Evolutionary conservation across 2,113 vertebrate species (phyloP).

Genomic region (Elephantulus edwardii): DNA sequence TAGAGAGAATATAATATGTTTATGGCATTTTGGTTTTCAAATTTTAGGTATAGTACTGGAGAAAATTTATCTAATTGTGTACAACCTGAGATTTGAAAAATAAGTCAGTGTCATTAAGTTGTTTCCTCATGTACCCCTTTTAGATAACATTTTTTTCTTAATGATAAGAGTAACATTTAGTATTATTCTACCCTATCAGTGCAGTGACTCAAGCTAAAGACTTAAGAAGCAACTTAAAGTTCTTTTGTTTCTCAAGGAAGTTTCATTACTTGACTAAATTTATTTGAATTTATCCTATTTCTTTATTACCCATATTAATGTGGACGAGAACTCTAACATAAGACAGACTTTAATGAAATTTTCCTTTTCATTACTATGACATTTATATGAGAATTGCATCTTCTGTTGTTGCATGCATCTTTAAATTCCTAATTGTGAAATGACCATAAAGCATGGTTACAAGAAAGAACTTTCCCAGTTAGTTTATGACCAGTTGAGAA

Average conservation of each 20-base stretch:
- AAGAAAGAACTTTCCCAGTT: slow-evolving; percentile 23
- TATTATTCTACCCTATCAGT: neutral
- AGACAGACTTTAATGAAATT: slow-evolving; percentile 40
- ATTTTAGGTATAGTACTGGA: slow-evolving; percentile 1
- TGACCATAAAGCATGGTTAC: neutral
- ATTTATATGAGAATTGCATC: neutral
- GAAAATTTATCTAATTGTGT: slow-evolving; percentile 30
- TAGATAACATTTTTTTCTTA: slow-evolving; percentile 7
- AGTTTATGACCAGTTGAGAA: slow-evolving; percentile 4
- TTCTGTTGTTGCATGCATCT: neutral
- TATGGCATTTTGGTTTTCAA: slow-evolving; percentile 37
- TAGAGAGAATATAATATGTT: neutral
- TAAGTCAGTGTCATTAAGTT: slow-evolving; percentile 16
- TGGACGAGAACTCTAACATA: slow-evolving; percentile 1
- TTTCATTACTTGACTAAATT: slow-evolving; percentile 30
- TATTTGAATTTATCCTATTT: slow-evolving; percentile 48
- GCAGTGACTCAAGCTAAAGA: slow-evolving; percentile 19
- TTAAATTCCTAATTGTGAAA: slow-evolving; percentile 36
- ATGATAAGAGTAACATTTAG: neutral
- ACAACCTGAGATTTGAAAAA: neutral
- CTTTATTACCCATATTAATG: slow-evolving; percentile 17
- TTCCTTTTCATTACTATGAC: slow-evolving; percentile 8
- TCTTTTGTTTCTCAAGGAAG: neutral
- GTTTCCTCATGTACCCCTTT: slow-evolving; percentile 7
- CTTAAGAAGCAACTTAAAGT: neutral